Conservation (phyloP, 1,140 invertebrate species). For the Philotrypesis tridentata region DNA sequence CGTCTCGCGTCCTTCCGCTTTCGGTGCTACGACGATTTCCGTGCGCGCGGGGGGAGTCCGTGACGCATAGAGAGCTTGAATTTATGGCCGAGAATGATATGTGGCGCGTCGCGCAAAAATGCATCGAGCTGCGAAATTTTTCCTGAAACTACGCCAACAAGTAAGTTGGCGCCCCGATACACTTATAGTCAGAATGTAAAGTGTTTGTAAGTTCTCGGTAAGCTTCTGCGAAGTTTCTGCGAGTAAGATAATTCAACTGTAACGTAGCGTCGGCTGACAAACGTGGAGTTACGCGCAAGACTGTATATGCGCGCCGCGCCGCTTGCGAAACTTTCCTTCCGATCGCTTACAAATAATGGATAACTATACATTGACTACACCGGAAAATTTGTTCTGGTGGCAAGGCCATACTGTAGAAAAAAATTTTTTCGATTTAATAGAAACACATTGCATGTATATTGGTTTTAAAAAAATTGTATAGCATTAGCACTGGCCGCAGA, state of each 20-base stretch:
- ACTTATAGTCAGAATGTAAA: neutral
- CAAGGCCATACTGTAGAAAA: neutral
- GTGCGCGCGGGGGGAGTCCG: too few species aligned
- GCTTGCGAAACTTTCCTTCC: neutral
- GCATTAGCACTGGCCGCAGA: too few species aligned
- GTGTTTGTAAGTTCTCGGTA: neutral
- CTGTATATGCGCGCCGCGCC: neutral
- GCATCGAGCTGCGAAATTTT: neutral
- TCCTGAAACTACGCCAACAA: neutral
- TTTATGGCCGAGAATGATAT: neutral
- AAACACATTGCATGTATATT: too few species aligned
- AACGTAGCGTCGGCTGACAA: neutral
- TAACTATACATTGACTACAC: neutral
- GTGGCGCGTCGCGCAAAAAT: neutral
- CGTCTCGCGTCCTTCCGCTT: too few species aligned
- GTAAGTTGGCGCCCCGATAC: neutral
- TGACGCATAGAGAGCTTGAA: neutral
- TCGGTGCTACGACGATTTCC: too few species aligned
- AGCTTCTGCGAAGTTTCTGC: neutral
- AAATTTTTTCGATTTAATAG: too few species aligned
- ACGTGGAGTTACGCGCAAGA: neutral
- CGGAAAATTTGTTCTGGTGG: neutral
- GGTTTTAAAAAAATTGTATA: too few species aligned
- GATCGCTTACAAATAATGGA: neutral
- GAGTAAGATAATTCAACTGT: slow-evolving; percentile 5